phyloP scores from a whole-genome alignment of 2,888 invertebrate species.

The Shargacucullia verbasci region DNA sequence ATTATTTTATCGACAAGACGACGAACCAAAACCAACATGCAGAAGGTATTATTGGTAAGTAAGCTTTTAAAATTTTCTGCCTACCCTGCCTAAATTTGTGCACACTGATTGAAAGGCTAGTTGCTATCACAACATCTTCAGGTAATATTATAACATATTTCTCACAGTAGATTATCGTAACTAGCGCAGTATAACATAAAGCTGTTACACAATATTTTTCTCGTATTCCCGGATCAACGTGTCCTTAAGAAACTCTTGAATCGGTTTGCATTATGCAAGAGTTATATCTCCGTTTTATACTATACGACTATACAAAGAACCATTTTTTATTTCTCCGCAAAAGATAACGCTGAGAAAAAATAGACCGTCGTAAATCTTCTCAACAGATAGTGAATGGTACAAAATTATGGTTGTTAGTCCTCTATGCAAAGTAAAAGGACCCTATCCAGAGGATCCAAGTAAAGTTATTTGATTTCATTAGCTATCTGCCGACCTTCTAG shows the following conservation, averaged over 20 bases:
- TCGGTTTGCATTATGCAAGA: slow-evolving; percentile 48
- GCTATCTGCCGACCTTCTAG: slow-evolving; percentile 36
- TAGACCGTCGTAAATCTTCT: slow-evolving; percentile 61
- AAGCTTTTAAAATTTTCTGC: too few species aligned
- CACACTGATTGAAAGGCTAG: too few species aligned
- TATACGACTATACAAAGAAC: slow-evolving; percentile 33
- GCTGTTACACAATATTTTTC: slow-evolving; percentile 17
- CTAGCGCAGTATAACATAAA: slow-evolving; percentile 13
- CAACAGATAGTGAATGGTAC: slow-evolving; percentile 63
- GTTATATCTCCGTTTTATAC: slow-evolving; percentile 17
- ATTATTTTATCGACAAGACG: too few species aligned
- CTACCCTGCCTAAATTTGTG: too few species aligned
- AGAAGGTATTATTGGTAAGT: too few species aligned
- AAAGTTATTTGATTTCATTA: slow-evolving; percentile 58
- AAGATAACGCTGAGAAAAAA: slow-evolving; percentile 63
- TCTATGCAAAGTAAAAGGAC: slow-evolving; percentile 59
- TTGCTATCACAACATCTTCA: neutral
- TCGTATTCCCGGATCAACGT: slow-evolving; percentile 23
- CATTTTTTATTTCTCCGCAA: slow-evolving; percentile 50
- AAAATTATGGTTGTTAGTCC: slow-evolving; percentile 65
- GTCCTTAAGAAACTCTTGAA: slow-evolving; percentile 32
- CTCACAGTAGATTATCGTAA: neutral
- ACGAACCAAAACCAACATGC: too few species aligned
- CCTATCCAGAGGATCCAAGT: slow-evolving; percentile 41
- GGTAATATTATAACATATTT: neutral